Evolutionary conservation across 1,140 invertebrate genomes (phyloP), one percentile per base, ranked within the genome.

Genomic region (Bombus pascuorum): DNA sequence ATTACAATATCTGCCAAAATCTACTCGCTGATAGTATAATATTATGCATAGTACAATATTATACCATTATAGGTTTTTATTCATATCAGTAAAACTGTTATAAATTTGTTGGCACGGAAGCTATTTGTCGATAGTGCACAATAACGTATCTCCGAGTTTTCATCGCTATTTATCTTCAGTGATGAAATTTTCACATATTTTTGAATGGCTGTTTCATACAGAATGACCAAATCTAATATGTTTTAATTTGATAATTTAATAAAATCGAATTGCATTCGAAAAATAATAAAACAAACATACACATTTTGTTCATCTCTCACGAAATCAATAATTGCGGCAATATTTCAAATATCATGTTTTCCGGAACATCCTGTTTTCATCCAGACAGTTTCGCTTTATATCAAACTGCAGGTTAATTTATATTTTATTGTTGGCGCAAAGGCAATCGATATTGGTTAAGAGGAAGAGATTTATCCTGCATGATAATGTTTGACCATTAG

Each of bases 361-460:
- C 12, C 18, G 1, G 25, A 15, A 76, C 53, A 59, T 57, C 34
- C 15, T 59, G 53, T 53, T 76, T 76, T 76, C 28, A 10, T 28
- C 1, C 13, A n/a, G 25, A 59, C 12, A 28, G 1, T 59, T n/a
- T 59, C 8, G 13, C 22, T 59, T 57, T 39, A 39, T 39, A 10
- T 25, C 28, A 25, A 44, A 77, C 18, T 22, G 28, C 15, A 13
- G 22, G 37, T 65, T 9, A 65, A 65, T 59, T 65, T 65, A n/a
- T 65, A 77, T 77, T 37, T 42, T 25, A 32, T 77, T 77, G 37
- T 77, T 62, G 28, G 4, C 47, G 74, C 12, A 77, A 37, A 15
- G 8, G 15, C 28, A 42, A 78, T 78, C 75, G 75, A 65, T 65
- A 78, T 39, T 10, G 75, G 37, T 18, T 78, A 59, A n/a, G 65